Evolutionary conservation across 2,888 invertebrate genomes (phyloP), one percentile per base, ranked within the genome.

Genomic region (Beris chalybata): DNA sequence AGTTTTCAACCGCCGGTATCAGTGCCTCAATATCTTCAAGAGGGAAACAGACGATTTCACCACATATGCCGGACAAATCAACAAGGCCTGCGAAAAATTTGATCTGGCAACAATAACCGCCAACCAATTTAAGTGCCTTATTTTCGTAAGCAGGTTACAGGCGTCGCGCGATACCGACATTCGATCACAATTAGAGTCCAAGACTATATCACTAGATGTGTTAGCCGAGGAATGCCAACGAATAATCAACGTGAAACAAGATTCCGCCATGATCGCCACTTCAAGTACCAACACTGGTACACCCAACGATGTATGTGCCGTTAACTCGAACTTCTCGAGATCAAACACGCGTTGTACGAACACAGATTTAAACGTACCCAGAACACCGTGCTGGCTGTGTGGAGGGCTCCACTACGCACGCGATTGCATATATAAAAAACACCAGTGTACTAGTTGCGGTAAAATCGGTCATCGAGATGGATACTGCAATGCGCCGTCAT

Each of bases 51-150:
- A n/a, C n/a, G n/a, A 72, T 53, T 71, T 70, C 29, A 59, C 70
- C 4, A 58, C 67, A 53, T 70, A 68, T 53, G 67, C 70, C 13
- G 48, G 48, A 6, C 22, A 22, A 44, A 69, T 72, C 3, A 72
- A 71, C 22, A 67, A 61, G n/a, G 48, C 45, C 0, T 71, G 69
- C 50, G 70, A 71, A 59, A 22, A 70, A 29, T 73, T 72, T 38
- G 58, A 70, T 43, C 50, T 72, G 7, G 59, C 48, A 2, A 57
- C 66, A 30, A 43, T 71, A 4, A 68, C 65, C 13, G 31, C 65
- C 5, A 69, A 72, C 32, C 71, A 72, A 48, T 71, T 72, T 13
- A 71, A 72, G 55, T 71, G 71, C 15, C 61, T 71, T 13, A 69
- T 71, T 7, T 71, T 67, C 52, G 66, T 71, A 4, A 69, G 67